Conservation (phyloP, 2,113 vertebrate species). For the Stomatorhinus ivindoensis region DNA sequence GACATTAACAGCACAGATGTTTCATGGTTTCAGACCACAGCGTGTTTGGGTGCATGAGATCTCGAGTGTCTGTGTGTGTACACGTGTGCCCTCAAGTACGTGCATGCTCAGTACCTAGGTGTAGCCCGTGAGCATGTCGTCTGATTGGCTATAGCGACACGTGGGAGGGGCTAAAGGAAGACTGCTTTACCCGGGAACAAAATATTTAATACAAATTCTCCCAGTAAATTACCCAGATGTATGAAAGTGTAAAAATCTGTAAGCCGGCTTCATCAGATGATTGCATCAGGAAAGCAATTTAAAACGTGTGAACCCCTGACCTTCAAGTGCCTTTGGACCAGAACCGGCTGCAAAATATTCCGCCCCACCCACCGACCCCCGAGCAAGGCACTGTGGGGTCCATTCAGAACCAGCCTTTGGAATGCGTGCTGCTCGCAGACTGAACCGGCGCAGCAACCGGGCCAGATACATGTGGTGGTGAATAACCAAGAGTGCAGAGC, state of each 20-base stretch:
- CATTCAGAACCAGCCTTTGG: neutral
- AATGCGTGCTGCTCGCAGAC: neutral
- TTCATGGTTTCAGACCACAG: neutral
- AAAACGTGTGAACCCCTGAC: neutral
- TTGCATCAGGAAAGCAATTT: neutral
- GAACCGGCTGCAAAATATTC: neutral
- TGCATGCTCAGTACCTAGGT: neutral
- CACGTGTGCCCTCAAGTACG: neutral
- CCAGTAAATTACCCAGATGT: neutral
- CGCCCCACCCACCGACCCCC: neutral
- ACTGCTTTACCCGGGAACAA: neutral
- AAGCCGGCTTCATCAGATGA: neutral
- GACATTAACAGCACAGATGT: neutral
- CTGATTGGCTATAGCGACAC: neutral
- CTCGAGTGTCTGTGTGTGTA: neutral
- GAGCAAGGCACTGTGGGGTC: neutral
- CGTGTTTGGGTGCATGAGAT: neutral
- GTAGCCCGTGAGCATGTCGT: neutral
- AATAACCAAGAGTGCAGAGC: neutral
- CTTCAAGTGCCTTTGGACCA: neutral
- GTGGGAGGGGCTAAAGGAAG: neutral
- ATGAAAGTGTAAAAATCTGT: neutral
- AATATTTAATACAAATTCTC: neutral
- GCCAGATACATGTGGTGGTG: neutral
- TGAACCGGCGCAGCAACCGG: neutral